Evolutionary conservation across 2,113 vertebrate species (phyloP).

Genomic region (Rissa tridactyla): DNA sequence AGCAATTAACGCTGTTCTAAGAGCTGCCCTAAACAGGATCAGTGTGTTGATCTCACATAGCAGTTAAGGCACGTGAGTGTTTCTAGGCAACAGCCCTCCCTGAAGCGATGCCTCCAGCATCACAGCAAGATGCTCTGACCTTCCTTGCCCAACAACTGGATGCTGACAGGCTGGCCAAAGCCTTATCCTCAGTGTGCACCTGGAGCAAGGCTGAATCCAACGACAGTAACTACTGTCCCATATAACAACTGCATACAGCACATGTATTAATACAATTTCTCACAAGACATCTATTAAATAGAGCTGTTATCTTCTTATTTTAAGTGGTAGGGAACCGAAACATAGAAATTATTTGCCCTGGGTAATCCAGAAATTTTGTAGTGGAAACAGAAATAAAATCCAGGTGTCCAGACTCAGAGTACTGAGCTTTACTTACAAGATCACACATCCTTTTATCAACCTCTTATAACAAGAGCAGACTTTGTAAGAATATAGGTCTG

Average conservation of each 20-base stretch:
- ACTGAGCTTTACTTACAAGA: not conserved
- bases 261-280: not conserved
- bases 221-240: not conserved
- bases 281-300: not conserved
- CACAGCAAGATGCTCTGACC: not conserved
- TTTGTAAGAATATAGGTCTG: not conserved
- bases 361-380: not conserved
- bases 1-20: not conserved
- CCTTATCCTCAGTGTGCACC: accelerated
- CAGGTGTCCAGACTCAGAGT: not conserved
- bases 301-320: not conserved
- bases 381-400: not conserved
- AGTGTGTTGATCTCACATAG: accelerated
- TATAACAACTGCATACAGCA: not conserved
- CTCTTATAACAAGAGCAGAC: not conserved
- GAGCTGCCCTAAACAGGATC: not conserved
- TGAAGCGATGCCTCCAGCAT: not conserved
- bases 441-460: not conserved
- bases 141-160: not conserved
- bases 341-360: not conserved
- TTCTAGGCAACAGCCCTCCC: not conserved
- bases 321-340: not conserved
- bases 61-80: not conserved
- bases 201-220: not conserved
- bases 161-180: not conserved